Percentiles rank a stretch among this genome's conserved stretches.
Evolutionary conservation across 1,140 invertebrate species (phyloP).

Genomic region (Platyscapa corneri): DNA sequence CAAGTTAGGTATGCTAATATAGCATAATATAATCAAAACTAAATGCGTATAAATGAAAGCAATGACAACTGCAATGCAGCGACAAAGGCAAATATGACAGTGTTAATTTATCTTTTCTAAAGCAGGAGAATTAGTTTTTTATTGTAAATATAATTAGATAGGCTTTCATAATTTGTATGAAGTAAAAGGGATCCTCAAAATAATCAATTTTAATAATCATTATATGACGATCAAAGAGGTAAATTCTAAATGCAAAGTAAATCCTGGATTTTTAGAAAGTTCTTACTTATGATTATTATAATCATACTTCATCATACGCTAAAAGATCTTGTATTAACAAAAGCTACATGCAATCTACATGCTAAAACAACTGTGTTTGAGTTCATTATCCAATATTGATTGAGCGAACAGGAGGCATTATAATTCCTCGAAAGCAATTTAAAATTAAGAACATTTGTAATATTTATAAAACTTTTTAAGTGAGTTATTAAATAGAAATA

Average conservation of each 20-base stretch:
- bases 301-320: neutral
- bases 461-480: too few relatives aligned
- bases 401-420: too few relatives aligned
- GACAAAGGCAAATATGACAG: neutral
- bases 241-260: neutral
- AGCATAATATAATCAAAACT: neutral
- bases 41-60: neutral
- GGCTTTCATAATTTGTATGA: too few relatives aligned
- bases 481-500: too few relatives aligned
- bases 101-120: neutral
- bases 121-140: neutral
- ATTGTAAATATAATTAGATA: too few relatives aligned
- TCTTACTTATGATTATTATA: neutral
- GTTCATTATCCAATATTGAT: too few relatives aligned
- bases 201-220: neutral
- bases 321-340: neutral
- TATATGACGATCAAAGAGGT: neutral
- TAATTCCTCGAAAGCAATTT: too few relatives aligned
- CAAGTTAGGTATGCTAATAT: neutral
- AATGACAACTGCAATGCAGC: neutral
- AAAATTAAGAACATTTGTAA: too few relatives aligned
- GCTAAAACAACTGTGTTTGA: too few relatives aligned
- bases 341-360: neutral
- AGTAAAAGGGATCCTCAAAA: neutral
- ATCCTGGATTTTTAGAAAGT: neutral